These are phyloP conservation scores for Tiliacea aurago DNA, from an alignment of 2,888 invertebrate genomes.

Conservation along the genomic window DNA sequence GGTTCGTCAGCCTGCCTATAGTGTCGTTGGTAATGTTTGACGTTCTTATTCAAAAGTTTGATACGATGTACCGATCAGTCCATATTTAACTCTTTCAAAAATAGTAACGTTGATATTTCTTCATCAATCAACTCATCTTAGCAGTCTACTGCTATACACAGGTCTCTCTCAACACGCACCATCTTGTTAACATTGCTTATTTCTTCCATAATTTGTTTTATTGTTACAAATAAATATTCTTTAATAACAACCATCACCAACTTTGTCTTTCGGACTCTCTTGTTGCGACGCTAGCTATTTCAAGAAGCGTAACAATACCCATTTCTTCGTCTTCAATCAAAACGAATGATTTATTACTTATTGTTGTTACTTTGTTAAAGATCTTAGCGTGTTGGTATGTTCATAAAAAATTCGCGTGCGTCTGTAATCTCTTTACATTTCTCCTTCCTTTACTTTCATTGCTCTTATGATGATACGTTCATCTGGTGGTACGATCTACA, in stretches of 20 bases:
- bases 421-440: slow-evolving; percentile 50
- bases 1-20: neutral
- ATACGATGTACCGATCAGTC: neutral
- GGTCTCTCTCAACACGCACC: too few relatives aligned
- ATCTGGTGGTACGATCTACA: slow-evolving; percentile 16
- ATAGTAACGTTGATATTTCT: neutral
- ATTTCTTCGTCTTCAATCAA: slow-evolving; percentile 26
- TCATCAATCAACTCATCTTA: neutral
- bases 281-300: slow-evolving; percentile 1
- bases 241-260: neutral
- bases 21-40: neutral
- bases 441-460: slow-evolving; percentile 58
- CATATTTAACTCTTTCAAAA: neutral
- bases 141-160: neutral
- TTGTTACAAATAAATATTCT: neutral
- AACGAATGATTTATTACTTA: slow-evolving; percentile 36
- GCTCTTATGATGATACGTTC: slow-evolving; percentile 2
- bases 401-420: slow-evolving; percentile 47
- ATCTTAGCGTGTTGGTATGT: slow-evolving; percentile 48
- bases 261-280: neutral
- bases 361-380: slow-evolving; percentile 41
- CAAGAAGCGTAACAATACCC: slow-evolving; percentile 12
- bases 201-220: neutral
- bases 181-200: neutral
- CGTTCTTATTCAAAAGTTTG: neutral